Conservation (phyloP, 2,888 invertebrate species). For the Leuctra nigra region DNA sequence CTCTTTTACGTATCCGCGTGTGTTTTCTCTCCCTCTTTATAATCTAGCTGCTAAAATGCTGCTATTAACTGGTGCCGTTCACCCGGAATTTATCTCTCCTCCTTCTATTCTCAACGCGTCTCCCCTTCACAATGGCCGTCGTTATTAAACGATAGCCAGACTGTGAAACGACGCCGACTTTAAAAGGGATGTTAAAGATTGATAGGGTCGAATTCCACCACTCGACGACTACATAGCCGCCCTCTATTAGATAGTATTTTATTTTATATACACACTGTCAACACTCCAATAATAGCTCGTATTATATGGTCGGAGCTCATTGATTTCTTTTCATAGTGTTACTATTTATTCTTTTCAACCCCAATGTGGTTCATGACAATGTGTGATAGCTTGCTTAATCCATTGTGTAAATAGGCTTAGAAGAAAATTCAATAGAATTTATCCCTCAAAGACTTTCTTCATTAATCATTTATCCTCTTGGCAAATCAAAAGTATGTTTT, state of each 20-base stretch:
- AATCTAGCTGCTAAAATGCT: conserved; percentile 23
- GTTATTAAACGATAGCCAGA: conserved; percentile 16
- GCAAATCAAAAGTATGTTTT: no score
- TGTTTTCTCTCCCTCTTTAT: conserved; percentile 9
- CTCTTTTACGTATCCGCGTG: not conserved
- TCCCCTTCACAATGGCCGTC: conserved; percentile 10
- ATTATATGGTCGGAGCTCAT: no score
- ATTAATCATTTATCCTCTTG: no score
- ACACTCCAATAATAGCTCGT: not conserved
- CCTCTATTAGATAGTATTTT: not conserved
- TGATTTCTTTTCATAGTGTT: no score
- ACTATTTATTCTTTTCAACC: no score
- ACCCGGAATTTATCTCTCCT: conserved; percentile 14
- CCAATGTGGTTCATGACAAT: no score
- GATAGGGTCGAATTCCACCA: conserved; percentile 10
- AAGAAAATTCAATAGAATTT: no score
- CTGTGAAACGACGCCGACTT: conserved; percentile 7
- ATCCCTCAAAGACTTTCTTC: no score
- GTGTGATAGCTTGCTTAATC: no score
- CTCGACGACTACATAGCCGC: not conserved
- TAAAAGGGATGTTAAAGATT: conserved; percentile 17
- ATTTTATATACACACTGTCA: conserved; percentile 7
- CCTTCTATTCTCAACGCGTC: conserved; percentile 3
- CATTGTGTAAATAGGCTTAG: no score
- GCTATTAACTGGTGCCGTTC: conserved; percentile 25